phyloP scores from a whole-genome alignment of 2,888 invertebrate species.

The Ernsta delagoae region DNA sequence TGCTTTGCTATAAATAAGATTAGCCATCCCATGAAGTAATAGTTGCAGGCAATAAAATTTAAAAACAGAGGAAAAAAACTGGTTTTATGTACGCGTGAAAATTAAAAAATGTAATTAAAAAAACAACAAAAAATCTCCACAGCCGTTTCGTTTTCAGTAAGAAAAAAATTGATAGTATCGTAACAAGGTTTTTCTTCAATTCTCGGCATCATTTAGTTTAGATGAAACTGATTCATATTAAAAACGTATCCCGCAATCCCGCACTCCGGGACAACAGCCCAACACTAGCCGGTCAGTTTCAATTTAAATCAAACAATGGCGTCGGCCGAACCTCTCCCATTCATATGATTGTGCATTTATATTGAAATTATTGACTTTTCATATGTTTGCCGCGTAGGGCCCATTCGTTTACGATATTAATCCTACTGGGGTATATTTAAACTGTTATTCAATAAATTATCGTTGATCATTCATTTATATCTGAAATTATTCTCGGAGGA shows the following conservation, averaged over 20 bases:
- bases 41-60: neutral
- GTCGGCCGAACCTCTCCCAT: slow-evolving; percentile 50
- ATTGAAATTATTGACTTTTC: slow-evolving; percentile 37
- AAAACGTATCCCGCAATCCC: slow-evolving; percentile 8
- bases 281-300: slow-evolving; percentile 75
- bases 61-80: neutral
- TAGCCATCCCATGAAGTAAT: no score
- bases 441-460: slow-evolving; percentile 14
- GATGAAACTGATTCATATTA: no score
- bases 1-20: no score
- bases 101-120: no score
- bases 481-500: neutral
- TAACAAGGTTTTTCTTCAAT: no score
- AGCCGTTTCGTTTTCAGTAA: no score
- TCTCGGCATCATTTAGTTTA: no score
- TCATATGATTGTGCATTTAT: slow-evolving; percentile 51
- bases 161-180: no score
- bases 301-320: slow-evolving; percentile 80
- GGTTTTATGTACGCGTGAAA: no score
- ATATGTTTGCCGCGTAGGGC: slow-evolving; percentile 29
- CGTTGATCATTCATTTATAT: slow-evolving; percentile 6
- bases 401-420: slow-evolving; percentile 28
- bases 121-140: no score
- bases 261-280: slow-evolving; percentile 43
- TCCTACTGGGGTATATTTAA: slow-evolving; percentile 18